These are phyloP conservation scores for Entomyzon cyanotis DNA, from an alignment of 2,113 vertebrate species.

Conservation along the genomic window DNA sequence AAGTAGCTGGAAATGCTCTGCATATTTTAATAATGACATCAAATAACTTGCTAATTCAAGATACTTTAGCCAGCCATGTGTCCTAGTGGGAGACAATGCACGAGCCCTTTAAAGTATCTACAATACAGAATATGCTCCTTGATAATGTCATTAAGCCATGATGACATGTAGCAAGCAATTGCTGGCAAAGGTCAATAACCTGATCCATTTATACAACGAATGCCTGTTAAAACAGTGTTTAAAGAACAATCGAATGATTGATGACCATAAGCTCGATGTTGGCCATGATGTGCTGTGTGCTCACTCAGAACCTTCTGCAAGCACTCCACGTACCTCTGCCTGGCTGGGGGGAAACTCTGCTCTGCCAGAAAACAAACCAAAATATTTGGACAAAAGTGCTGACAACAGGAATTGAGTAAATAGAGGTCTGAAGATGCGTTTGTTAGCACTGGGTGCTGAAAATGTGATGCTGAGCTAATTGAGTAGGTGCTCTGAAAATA, in stretches of 20 bases:
- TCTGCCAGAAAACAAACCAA: neutral
- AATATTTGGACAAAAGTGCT: neutral
- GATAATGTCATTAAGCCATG: conserved; percentile 65
- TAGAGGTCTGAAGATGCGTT: neutral
- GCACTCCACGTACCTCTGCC: neutral
- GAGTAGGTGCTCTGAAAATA: neutral
- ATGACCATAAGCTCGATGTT: conserved; percentile 46
- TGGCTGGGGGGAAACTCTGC: neutral
- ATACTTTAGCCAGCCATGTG: conserved; percentile 30
- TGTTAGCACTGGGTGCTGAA: neutral
- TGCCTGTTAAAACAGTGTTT: conserved; percentile 62
- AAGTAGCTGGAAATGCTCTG: conserved; percentile 41
- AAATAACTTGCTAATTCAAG: conserved; percentile 59
- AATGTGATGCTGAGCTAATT: neutral
- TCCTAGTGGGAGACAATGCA: conserved; percentile 48
- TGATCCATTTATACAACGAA: conserved; percentile 64
- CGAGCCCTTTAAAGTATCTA: conserved; percentile 39
- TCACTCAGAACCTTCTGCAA: neutral
- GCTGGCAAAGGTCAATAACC: conserved; percentile 69
- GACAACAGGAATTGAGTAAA: neutral
- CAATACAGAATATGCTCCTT: conserved; percentile 59
- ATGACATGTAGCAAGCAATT: conserved; percentile 67
- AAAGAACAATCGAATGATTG: conserved; percentile 60
- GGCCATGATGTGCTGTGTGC: conserved; percentile 6
- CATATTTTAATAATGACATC: conserved; percentile 61